Conservation (phyloP, 2,113 vertebrate genomes). For the Picathartes gymnocephalus region DNA sequence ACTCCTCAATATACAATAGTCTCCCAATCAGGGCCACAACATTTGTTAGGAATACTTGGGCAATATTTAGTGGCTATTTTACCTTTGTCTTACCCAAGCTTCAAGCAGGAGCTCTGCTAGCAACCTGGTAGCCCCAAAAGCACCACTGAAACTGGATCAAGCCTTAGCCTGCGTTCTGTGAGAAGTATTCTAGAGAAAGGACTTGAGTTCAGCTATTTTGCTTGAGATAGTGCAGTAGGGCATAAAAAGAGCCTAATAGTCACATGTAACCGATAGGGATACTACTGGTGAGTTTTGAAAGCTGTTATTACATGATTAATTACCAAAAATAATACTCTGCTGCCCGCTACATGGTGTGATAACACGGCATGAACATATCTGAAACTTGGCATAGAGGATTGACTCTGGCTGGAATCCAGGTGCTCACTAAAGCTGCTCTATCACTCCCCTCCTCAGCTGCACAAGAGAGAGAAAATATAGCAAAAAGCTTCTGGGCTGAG, state of each 20-base stretch:
- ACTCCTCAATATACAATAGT: background rate
- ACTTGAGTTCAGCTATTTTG: background rate
- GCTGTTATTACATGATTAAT: background rate
- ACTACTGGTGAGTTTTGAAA: background rate
- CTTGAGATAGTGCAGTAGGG: background rate
- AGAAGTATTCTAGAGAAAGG: background rate
- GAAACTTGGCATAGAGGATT: background rate
- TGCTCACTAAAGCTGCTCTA: background rate
- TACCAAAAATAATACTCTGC: background rate
- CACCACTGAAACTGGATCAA: background rate
- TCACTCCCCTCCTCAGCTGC: background rate
- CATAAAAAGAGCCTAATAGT: background rate
- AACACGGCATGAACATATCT: background rate
- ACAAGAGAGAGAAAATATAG: background rate
- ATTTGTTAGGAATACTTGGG: background rate
- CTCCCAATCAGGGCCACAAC: rapidly evolving
- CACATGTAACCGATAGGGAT: background rate
- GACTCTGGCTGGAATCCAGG: background rate
- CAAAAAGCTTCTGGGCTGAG: background rate
- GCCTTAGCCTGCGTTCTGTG: background rate
- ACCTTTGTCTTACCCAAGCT: background rate
- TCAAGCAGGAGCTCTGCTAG: background rate
- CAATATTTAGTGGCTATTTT: background rate
- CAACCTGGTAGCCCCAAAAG: background rate
- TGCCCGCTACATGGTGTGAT: background rate